These are phyloP conservation scores for Amphibalanus amphitrite DNA, from an alignment of 1,140 invertebrate genomes.

Conservation along the genomic window DNA sequence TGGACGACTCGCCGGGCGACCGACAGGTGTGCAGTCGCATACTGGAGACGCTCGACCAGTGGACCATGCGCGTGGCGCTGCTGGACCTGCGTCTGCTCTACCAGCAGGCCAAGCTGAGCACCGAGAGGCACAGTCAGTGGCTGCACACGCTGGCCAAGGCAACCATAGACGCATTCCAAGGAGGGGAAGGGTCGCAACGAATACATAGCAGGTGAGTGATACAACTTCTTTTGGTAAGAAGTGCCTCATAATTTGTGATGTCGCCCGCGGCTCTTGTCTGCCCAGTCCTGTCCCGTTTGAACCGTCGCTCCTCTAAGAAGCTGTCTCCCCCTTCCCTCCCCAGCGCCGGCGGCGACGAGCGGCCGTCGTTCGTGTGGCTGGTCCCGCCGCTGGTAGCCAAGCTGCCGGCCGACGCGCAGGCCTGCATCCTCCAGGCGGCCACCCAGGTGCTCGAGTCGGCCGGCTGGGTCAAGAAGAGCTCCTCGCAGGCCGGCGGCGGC, in stretches of 20 bases:
- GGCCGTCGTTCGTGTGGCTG: conserved; percentile 50
- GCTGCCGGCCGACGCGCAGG: conserved; percentile 73
- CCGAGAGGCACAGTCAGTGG: conserved; percentile 50
- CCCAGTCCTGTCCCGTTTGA: no score
- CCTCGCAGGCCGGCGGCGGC: conserved; percentile 14
- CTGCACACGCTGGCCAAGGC: conserved; percentile 81
- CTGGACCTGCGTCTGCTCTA: conserved; percentile 90
- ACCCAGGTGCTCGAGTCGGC: conserved; percentile 31
- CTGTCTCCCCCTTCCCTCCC: background rate
- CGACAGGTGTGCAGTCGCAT: conserved; percentile 2
- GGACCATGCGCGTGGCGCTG: conserved; percentile 90
- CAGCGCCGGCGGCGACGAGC: conserved; percentile 6
- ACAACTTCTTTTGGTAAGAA: no score
- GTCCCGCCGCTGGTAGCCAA: conserved; percentile 86
- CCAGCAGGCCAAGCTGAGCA: conserved; percentile 47
- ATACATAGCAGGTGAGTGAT: background rate
- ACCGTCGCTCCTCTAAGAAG: no score
- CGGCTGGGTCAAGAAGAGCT: conserved; percentile 11
- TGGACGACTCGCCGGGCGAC: conserved; percentile 40
- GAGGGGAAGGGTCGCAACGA: conserved; percentile 21
- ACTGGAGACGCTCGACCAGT: conserved; percentile 51
- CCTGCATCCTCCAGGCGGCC: conserved; percentile 75
- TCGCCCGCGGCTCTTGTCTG: no score
- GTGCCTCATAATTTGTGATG: no score
- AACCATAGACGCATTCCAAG: conserved; percentile 78